Evolutionary conservation across 2,113 vertebrate genomes (phyloP).

Genomic region (Siniperca chuatsi): DNA sequence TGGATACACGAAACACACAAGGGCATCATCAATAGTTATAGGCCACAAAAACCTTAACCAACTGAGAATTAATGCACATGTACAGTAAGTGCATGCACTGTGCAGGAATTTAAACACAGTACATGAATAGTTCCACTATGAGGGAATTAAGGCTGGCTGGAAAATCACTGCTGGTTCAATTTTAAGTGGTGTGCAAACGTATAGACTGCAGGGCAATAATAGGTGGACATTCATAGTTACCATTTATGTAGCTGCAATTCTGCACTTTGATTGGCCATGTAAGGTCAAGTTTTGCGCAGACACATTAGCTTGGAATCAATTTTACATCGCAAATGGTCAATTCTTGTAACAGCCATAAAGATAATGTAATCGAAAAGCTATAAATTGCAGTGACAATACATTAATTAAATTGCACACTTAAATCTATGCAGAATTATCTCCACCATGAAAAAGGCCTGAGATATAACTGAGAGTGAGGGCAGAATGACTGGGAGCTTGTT

Average conservation of each 20-base stretch:
- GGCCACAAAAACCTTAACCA: conserved; percentile 28
- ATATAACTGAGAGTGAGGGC: conserved; percentile 48
- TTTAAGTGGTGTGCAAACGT: conserved; percentile 36
- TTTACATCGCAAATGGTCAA: conserved; percentile 76
- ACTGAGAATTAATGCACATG: conserved; percentile 16
- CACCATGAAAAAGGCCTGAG: conserved; percentile 44
- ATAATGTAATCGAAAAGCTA: conserved; percentile 78
- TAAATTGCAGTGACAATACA: conserved; percentile 78
- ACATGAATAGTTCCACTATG: not conserved
- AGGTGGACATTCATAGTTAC: conserved; percentile 53
- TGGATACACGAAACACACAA: conserved; percentile 47
- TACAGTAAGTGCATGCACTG: conserved; percentile 1
- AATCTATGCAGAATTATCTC: conserved; percentile 69
- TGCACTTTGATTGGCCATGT: conserved; percentile 61
- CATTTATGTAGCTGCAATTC: conserved; percentile 62
- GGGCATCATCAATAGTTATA: conserved; percentile 32
- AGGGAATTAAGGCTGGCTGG: not conserved
- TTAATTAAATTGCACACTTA: conserved; percentile 80
- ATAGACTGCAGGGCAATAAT: conserved; percentile 39
- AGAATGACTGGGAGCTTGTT: conserved; percentile 56
- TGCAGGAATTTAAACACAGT: conserved; percentile 5
- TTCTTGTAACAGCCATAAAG: conserved; percentile 76
- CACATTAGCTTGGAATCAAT: conserved; percentile 76
- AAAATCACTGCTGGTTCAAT: conserved; percentile 18
- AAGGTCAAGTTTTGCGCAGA: conserved; percentile 70